Evolutionary conservation across 2,113 vertebrate genomes (phyloP), one percentile per base, ranked within the genome.

Genomic region (Hemichromis elongatus): DNA sequence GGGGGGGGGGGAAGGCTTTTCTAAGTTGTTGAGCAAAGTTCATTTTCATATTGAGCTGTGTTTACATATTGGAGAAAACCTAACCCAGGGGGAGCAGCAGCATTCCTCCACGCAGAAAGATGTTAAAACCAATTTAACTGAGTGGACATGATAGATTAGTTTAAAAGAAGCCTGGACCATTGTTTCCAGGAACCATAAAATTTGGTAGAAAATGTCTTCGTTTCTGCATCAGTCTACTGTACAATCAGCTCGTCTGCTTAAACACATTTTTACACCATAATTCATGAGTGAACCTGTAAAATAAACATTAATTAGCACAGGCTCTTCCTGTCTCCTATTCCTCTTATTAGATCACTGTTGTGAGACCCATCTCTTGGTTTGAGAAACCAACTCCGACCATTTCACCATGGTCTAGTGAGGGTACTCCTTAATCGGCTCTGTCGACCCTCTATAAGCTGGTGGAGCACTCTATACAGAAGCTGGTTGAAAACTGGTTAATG

Each of bases 151-250:
- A 66, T 9, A 68, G 33, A 40, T 21, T 21, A 66, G 4, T 66
- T 66, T 66, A 66, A 66, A 40, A 66, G n/a, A 24, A 6, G 35
- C 63, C n/a, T 42, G 0, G 12, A 68, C 42, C 0, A 3, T 26
- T 26, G 21, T 26, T 26, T 68, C 37, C n/a, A 42, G 12, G 37
- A 68, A 68, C 1, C 4, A 40, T 66, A 7, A 24, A 42, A 40
- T 9, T 42, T 68, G 13, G 37, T 70, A 26, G 66, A 70, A 45
- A 70, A 70, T 70, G 63, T 70, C 33, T 42, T 6, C 24, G 37
- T 7, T 70, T 45, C 66, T 26, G 21, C 8, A 8, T 70, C 21
- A 26, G 37, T 45, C 66, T 70, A 10, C 13, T 26, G 66, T 0
- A 45, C 21, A 68, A 42, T 9, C 63, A 45, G 6, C 66, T 42